Base-by-base conservation (phyloP, 2,888 invertebrate species). In the Aquatica leii region DNA sequence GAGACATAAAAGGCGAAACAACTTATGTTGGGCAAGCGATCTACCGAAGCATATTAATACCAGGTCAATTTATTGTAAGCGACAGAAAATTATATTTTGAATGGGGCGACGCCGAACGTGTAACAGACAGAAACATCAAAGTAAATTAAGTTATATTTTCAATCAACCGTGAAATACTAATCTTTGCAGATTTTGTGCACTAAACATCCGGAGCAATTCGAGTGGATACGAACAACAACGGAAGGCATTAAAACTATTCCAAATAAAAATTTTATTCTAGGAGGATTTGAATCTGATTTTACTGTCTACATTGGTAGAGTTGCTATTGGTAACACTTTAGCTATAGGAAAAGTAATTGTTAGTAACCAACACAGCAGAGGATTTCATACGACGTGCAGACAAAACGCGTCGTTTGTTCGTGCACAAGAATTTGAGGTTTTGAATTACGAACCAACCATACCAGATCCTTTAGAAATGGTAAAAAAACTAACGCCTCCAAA, bases 281-380 rank as follows among this genome's bases (percentile, higher is more conserved):
- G 59, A 6, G 59, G 59, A 9, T 41, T 51, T 14, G 59, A 59
- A 17, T 14, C 37, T 1, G 41, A 59, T 43, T 59, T 41, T 11
- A 52, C 52, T 4, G 51, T 59, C 17, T 52, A 59, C 12, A 51
- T 59, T 20, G 59, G 59, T 18, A 51, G 59, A 20, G 52, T 52
- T 1, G 14, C 21, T 9, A 43, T 40, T 41, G 51, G 17, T n/a
- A 51, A 51, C 1, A 24, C 51, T 9, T 14, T 34, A n/a, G 40
- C 59, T 1, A 41, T 59, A 20, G 59, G 50, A 43, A 59, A 52
- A 34, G 43, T 59, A 11, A 41, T 51, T 6, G 37, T 59, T 1
- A 40, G 31, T 9, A 21, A 20, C 2, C 12, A 35, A 1, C 5
- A 14, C 3, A 14, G 31, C 34, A 20, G 12, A 31, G 17, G 48